Percentiles rank a stretch among this genome's conserved stretches.
Evolutionary conservation across 2,888 invertebrate species (phyloP).

Genomic region (Sphaerophoria taeniata): DNA sequence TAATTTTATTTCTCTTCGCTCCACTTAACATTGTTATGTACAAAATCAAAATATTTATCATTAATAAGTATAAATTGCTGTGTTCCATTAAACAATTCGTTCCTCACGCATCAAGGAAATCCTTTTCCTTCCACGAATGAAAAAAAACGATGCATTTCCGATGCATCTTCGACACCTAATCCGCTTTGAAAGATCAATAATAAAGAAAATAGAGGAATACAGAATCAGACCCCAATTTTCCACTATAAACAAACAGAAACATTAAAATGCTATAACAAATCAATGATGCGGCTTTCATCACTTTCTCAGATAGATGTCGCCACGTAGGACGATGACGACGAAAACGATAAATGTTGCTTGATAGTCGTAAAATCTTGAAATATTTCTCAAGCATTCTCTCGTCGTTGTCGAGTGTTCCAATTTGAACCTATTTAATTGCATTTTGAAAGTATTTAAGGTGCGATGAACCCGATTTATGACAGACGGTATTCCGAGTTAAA

Average conservation of each 20-base stretch:
- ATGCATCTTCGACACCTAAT: constrained; percentile 45
- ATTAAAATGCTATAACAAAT: constrained; percentile 50
- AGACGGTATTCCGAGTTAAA: constrained; percentile 17
- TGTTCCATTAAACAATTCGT: constrained; percentile 68
- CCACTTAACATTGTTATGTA: constrained; percentile 12
- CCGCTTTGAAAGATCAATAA: constrained; percentile 5
- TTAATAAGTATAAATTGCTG: constrained; percentile 56
- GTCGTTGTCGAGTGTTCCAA: constrained; percentile 5
- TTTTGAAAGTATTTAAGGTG: constrained; percentile 41
- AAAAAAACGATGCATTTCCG: constrained; percentile 7
- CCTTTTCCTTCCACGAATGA: background rate
- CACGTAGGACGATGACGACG: constrained; percentile 29
- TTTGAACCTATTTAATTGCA: constrained; percentile 4
- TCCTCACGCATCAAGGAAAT: constrained; percentile 30
- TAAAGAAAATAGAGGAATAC: constrained; percentile 31
- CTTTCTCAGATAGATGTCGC: constrained; percentile 66
- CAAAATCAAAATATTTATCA: constrained; percentile 53
- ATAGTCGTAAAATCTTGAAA: constrained; percentile 33
- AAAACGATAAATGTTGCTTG: constrained; percentile 1
- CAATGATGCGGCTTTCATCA: constrained; percentile 57
- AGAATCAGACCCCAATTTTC: background rate
- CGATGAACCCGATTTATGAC: constrained; percentile 51
- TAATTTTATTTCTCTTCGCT: constrained; percentile 1
- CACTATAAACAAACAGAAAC: constrained; percentile 50
- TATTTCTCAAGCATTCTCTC: constrained; percentile 32